Evolutionary conservation across 2,888 invertebrate species (phyloP).

Genomic region (Stenodera caucasica): DNA sequence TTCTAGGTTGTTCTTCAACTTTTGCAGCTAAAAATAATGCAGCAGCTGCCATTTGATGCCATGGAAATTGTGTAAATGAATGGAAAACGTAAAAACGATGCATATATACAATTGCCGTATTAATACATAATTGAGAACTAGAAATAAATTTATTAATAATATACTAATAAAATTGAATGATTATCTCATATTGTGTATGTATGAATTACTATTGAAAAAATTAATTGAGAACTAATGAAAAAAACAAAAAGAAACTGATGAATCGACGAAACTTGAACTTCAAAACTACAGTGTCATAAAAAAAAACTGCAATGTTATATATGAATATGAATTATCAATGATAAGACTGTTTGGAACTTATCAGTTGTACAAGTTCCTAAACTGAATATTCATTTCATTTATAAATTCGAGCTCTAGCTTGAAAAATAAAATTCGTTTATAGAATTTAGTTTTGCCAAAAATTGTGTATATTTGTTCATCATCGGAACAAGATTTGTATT

Average conservation of each 20-base stretch:
- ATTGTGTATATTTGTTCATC: too few relatives aligned
- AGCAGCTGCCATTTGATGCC: conserved; percentile 92
- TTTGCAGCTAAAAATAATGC: conserved; percentile 97
- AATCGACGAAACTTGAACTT: not conserved
- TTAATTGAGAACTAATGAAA: conserved; percentile 6
- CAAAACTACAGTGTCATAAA: not conserved
- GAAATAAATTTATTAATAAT: conserved; percentile 10
- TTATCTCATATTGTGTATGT: not conserved
- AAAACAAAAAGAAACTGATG: conserved; percentile 16
- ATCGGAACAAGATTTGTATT: too few relatives aligned
- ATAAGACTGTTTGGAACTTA: too few relatives aligned
- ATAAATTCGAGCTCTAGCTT: too few relatives aligned
- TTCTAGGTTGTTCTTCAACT: conserved; percentile 97
- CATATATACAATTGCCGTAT: conserved; percentile 99
- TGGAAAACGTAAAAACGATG: conserved; percentile 99
- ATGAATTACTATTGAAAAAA: not conserved
- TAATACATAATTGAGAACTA: conserved; percentile 94
- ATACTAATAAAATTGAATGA: conserved; percentile 4
- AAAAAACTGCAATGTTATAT: too few relatives aligned
- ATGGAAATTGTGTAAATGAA: conserved; percentile 92
- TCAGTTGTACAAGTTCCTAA: too few relatives aligned
- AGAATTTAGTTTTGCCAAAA: too few relatives aligned
- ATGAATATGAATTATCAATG: too few relatives aligned
- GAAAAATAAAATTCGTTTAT: too few relatives aligned
- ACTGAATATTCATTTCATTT: too few relatives aligned